These are phyloP conservation scores for Gopherus flavomarginatus DNA, from an alignment of 2,113 vertebrate genomes.

Conservation along the genomic window DNA sequence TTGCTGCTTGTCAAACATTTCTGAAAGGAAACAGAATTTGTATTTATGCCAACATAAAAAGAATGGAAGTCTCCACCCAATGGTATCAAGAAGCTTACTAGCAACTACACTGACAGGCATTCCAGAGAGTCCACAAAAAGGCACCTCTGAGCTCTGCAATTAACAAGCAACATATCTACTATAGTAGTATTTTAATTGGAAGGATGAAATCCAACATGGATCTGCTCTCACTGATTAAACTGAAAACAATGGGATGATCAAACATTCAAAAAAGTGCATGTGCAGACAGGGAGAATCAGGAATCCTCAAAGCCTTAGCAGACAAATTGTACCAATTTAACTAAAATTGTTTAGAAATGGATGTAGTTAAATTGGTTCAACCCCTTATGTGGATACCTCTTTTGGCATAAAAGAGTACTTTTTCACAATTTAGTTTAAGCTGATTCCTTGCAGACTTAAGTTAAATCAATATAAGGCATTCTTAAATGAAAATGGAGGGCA, in stretches of 20 bases:
- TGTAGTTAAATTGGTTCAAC: neutral
- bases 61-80: neutral
- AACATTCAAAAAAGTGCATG: neutral
- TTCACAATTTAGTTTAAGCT: neutral
- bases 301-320: neutral
- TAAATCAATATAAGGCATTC: neutral
- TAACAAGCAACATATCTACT: neutral
- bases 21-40: conserved; percentile 68
- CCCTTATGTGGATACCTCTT: neutral
- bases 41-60: neutral
- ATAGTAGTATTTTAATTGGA: neutral
- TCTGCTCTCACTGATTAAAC: neutral
- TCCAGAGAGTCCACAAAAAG: neutral
- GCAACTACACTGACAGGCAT: neutral
- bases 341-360: neutral
- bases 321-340: neutral
- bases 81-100: neutral
- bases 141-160: neutral
- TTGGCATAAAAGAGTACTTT: neutral
- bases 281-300: neutral
- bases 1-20: conserved; percentile 97
- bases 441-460: neutral
- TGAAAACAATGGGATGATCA: neutral
- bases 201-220: neutral
- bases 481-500: neutral